Evolutionary conservation across 2,797 vertebrate genomes (phyloP).

Genomic region (Nannoperca obscura): DNA sequence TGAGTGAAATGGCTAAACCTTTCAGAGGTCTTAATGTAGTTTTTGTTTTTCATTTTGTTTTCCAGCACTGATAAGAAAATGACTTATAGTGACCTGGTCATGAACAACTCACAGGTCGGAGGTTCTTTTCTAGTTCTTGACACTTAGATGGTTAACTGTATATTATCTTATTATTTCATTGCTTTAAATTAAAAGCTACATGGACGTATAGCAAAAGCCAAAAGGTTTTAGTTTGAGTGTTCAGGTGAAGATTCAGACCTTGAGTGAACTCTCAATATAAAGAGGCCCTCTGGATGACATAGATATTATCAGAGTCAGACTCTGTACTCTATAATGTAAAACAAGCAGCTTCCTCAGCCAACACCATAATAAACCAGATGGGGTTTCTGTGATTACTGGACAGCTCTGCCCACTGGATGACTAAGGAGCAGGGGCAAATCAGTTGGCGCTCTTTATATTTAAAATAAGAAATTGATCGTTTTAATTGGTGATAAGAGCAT

Average conservation of each 20-base stretch:
- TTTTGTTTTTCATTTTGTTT: slow-evolving; percentile 54
- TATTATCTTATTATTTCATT: slow-evolving; percentile 50
- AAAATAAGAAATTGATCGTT: slow-evolving; percentile 45
- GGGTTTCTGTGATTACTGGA: slow-evolving; percentile 21
- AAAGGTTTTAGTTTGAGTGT: slow-evolving; percentile 59
- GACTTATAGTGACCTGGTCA: slow-evolving; percentile 46
- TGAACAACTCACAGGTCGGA: slow-evolving; percentile 49
- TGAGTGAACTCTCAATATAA: neutral
- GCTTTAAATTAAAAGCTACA: slow-evolving; percentile 73
- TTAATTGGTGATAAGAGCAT: slow-evolving; percentile 50
- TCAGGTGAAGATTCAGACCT: slow-evolving; percentile 26
- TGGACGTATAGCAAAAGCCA: slow-evolving; percentile 63
- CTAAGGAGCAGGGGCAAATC: slow-evolving; percentile 25
- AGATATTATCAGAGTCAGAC: slow-evolving; percentile 39
- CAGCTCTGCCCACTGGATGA: slow-evolving; percentile 26
- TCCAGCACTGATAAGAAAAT: slow-evolving; percentile 64
- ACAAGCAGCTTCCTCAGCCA: slow-evolving; percentile 46
- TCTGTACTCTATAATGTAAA: slow-evolving; percentile 34
- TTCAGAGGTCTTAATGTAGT: slow-evolving; percentile 44
- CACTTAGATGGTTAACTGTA: slow-evolving; percentile 50
- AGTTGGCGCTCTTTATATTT: slow-evolving; percentile 44
- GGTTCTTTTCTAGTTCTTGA: slow-evolving; percentile 53
- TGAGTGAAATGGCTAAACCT: slow-evolving; percentile 80
- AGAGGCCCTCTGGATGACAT: slow-evolving; percentile 21
- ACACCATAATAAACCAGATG: slow-evolving; percentile 19